Conservation (phyloP, 2,888 invertebrate genomes). For the Lasiommata megera region DNA sequence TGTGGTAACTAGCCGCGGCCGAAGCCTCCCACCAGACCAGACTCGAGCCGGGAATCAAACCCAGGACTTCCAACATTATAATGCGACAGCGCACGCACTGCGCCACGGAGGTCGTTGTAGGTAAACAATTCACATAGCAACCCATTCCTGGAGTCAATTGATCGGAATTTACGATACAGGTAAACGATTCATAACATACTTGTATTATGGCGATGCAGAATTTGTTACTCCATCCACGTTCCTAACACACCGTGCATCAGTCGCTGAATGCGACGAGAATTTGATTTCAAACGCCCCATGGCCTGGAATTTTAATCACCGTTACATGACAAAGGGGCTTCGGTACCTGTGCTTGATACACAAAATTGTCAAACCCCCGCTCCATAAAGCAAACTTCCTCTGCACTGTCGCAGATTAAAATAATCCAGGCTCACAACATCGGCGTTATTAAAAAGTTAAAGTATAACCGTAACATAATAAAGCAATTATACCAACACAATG, state of each 20-base stretch:
- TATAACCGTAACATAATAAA: too few species aligned
- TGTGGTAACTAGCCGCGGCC: too few species aligned
- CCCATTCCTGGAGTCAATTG: slow-evolving; percentile 15
- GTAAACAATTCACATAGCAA: slow-evolving; percentile 6
- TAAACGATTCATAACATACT: slow-evolving; percentile 31
- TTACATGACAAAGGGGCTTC: slow-evolving; percentile 35
- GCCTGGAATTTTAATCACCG: slow-evolving; percentile 57
- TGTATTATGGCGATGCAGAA: slow-evolving; percentile 35
- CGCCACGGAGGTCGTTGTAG: too few species aligned
- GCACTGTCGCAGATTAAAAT: neutral
- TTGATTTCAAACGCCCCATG: slow-evolving; percentile 40
- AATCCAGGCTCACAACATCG: neutral
- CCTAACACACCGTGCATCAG: slow-evolving; percentile 41
- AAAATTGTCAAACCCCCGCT: slow-evolving; percentile 6
- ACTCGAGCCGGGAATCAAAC: too few species aligned
- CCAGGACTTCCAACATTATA: too few species aligned
- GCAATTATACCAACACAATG: too few species aligned
- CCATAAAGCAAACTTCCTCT: slow-evolving; percentile 2
- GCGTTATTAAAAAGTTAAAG: too few species aligned
- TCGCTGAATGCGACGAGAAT: slow-evolving; percentile 42
- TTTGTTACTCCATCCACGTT: slow-evolving; percentile 63
- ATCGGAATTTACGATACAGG: slow-evolving; percentile 29
- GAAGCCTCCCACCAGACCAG: too few species aligned
- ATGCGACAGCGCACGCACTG: too few species aligned
- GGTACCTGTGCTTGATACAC: slow-evolving; percentile 20